Evolutionary conservation across 1,140 invertebrate genomes (phyloP).

Genomic region (Drosophila micromelanica): DNA sequence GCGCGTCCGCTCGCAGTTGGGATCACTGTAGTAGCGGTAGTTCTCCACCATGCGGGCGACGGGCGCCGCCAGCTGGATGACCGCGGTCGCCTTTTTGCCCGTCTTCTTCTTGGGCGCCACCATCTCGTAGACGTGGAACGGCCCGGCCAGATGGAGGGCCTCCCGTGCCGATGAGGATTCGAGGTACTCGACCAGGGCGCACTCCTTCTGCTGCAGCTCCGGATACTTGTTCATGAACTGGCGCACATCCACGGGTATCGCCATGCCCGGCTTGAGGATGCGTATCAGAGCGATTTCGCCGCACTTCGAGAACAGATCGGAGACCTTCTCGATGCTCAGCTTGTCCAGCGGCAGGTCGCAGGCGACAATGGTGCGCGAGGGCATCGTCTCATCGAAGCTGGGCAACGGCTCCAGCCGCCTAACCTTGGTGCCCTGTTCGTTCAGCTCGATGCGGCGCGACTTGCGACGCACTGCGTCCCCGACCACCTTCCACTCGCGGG

Average conservation of each 20-base stretch:
- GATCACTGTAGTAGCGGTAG: slow-evolving; percentile 79
- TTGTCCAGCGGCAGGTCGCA: slow-evolving; percentile 93
- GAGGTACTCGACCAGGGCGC: slow-evolving; percentile 95
- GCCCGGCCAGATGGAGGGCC: slow-evolving; percentile 87
- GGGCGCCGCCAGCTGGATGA: slow-evolving; percentile 72
- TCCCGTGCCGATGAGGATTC: slow-evolving; percentile 92
- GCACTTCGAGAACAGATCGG: slow-evolving; percentile 93
- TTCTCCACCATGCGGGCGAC: slow-evolving; percentile 83
- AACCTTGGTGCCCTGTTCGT: slow-evolving; percentile 96
- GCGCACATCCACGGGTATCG: slow-evolving; percentile 93
- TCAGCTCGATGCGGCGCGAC: slow-evolving; percentile 94
- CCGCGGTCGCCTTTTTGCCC: slow-evolving; percentile 80
- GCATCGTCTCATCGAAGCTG: slow-evolving; percentile 95
- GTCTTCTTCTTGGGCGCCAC: slow-evolving; percentile 84
- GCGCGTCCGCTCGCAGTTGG: slow-evolving; percentile 75
- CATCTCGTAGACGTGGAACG: slow-evolving; percentile 81
- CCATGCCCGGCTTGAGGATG: slow-evolving; percentile 93
- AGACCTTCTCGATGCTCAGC: slow-evolving; percentile 93
- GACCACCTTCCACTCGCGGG: slow-evolving; percentile 96
- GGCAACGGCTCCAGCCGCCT: slow-evolving; percentile 93
- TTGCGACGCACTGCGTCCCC: slow-evolving; percentile 90
- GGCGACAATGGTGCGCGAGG: slow-evolving; percentile 95
- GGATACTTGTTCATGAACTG: slow-evolving; percentile 95
- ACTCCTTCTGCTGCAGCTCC: slow-evolving; percentile 92
- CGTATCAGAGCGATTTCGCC: slow-evolving; percentile 95